Evolutionary conservation across 2,113 vertebrate genomes (phyloP).

Genomic region (Oxyura jamaicensis): DNA sequence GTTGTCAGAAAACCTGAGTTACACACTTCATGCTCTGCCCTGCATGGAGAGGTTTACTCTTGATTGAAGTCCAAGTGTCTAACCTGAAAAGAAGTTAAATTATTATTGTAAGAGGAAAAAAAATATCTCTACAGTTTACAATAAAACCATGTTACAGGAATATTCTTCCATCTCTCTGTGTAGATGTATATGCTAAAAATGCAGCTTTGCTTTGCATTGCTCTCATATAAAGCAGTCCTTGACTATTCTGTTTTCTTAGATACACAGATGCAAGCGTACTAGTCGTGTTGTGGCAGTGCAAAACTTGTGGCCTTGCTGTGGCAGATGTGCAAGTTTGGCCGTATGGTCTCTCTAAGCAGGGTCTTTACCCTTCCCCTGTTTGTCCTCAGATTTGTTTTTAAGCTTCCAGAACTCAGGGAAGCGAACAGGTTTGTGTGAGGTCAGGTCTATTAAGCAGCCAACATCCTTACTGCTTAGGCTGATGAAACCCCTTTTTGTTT

Average conservation of each 20-base stretch:
- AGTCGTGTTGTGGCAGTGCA: background rate
- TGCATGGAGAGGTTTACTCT: background rate
- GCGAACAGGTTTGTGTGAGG: conserved; percentile 19
- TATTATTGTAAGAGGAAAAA: background rate
- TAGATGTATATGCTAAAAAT: background rate
- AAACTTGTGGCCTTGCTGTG: background rate
- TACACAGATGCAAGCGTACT: background rate
- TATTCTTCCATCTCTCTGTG: background rate
- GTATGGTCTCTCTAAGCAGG: background rate
- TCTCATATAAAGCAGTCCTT: background rate
- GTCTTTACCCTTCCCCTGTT: background rate
- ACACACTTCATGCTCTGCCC: background rate
- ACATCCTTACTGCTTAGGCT: background rate
- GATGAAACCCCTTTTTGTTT: conserved; percentile 14
- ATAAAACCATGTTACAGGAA: background rate
- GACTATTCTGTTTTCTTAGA: background rate
- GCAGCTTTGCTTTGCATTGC: background rate
- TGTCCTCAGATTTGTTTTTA: background rate
- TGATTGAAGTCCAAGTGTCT: background rate
- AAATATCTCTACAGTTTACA: background rate
- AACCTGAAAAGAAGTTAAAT: background rate
- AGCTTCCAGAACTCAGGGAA: background rate
- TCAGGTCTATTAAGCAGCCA: conserved; percentile 6
- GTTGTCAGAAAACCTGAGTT: background rate
- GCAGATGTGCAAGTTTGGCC: background rate